Percentiles rank a stretch among this genome's conserved stretches.
phyloP scores from a whole-genome alignment of 2,888 invertebrate species.

The Mesopsocus fuscifrons region DNA sequence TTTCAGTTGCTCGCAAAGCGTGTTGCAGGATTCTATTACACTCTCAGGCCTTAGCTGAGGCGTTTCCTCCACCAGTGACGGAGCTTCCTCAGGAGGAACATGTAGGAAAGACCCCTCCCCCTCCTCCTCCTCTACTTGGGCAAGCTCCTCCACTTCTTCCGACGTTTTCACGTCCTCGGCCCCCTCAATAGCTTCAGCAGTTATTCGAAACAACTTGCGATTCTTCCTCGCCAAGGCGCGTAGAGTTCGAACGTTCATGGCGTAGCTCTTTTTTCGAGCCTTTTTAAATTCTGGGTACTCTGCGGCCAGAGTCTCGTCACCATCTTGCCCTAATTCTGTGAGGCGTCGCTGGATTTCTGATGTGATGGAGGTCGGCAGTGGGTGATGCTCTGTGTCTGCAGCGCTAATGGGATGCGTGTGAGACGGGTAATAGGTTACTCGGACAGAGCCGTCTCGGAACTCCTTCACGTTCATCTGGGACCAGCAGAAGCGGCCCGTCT shows the following conservation, averaged over 20 bases:
- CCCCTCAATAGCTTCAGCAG: slow-evolving; percentile 1
- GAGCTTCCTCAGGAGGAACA: background rate
- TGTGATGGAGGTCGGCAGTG: slow-evolving; percentile 3
- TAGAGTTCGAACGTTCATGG: background rate
- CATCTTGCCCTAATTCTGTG: background rate
- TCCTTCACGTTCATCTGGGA: slow-evolving; percentile 7
- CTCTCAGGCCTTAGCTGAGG: background rate
- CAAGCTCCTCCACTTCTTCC: background rate
- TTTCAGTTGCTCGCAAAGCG: background rate
- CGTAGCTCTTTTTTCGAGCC: background rate
- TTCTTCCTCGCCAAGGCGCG: slow-evolving; percentile 2
- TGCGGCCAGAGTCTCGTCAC: background rate
- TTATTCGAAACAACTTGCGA: slow-evolving; percentile 3
- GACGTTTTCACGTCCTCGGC: background rate
- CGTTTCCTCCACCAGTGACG: background rate
- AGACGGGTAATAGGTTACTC: slow-evolving; percentile 6
- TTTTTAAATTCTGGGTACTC: slow-evolving; percentile 5
- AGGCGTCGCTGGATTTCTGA: slow-evolving; percentile 1
- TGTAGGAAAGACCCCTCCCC: background rate
- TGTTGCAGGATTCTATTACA: background rate
- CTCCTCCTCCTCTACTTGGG: background rate
- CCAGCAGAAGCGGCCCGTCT: slow-evolving; percentile 5
- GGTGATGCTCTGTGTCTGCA: slow-evolving; percentile 5
- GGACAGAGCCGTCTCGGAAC: background rate
- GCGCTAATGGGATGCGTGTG: slow-evolving; percentile 1